These are phyloP conservation scores for Cyanistes caeruleus DNA, from an alignment of 2,113 vertebrate genomes.

Conservation along the genomic window DNA sequence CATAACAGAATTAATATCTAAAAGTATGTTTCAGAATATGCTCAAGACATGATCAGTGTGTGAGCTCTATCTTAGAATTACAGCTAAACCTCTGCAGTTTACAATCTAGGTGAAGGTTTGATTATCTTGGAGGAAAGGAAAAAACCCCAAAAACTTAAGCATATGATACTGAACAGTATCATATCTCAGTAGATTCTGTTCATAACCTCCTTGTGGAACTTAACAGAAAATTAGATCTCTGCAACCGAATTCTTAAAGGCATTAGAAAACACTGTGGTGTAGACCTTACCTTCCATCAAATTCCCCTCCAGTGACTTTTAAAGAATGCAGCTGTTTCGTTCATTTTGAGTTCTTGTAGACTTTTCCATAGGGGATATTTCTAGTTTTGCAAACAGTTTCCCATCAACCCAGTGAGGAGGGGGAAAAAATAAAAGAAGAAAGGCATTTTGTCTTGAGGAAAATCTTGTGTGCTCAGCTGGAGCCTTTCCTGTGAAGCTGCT, in stretches of 20 bases:
- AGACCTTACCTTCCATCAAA: constrained; percentile 49
- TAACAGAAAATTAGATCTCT: constrained; percentile 69
- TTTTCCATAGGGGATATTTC: constrained; percentile 49
- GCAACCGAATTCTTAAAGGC: constrained; percentile 1
- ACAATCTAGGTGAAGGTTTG: constrained; percentile 8
- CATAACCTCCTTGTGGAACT: constrained; percentile 26
- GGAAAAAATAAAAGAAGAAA: neutral
- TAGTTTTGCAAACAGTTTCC: constrained; percentile 23
- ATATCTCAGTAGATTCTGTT: constrained; percentile 29
- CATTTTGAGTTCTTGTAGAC: neutral
- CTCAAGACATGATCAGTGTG: neutral
- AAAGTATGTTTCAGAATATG: neutral
- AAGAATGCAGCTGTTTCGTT: constrained; percentile 44
- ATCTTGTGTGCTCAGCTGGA: constrained; percentile 25
- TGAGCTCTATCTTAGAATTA: constrained; percentile 31
- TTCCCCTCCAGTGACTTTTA: constrained; percentile 50
- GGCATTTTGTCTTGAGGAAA: constrained; percentile 27
- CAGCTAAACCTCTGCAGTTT: neutral
- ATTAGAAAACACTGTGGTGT: neutral
- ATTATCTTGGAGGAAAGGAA: constrained; percentile 17
- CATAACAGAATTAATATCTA: neutral
- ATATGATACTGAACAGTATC: neutral
- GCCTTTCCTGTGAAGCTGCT: neutral
- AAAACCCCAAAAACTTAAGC: neutral
- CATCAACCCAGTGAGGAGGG: neutral